Percentiles rank a stretch among this genome's conserved stretches.
Evolutionary conservation across 2,888 invertebrate genomes (phyloP).

Genomic region (Myopa testacea): DNA sequence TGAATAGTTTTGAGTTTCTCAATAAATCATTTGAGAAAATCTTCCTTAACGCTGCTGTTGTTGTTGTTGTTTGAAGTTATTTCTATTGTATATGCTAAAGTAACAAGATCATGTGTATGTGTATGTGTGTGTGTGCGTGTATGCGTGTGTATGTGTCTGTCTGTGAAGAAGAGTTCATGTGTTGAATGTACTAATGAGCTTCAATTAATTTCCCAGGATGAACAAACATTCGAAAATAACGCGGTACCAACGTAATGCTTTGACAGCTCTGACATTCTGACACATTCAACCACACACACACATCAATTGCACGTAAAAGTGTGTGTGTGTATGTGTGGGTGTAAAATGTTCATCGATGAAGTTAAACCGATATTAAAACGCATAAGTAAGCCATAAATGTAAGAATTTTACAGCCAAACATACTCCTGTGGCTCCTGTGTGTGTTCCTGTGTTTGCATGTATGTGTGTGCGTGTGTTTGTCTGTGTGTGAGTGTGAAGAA

Average conservation of each 20-base stretch:
- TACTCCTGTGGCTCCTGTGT: too few relatives aligned
- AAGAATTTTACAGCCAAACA: too few relatives aligned
- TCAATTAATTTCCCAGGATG: not conserved
- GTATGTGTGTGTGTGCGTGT: not conserved
- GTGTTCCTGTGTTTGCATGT: too few relatives aligned
- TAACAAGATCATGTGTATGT: too few relatives aligned
- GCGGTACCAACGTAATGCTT: too few relatives aligned
- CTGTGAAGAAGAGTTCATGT: not conserved
- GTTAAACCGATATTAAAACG: too few relatives aligned
- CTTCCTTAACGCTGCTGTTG: constrained; percentile 4
- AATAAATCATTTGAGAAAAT: constrained; percentile 37
- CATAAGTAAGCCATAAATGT: too few relatives aligned
- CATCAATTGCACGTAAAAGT: too few relatives aligned
- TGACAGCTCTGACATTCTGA: not conserved
- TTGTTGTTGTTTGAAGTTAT: not conserved
- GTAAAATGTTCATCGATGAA: not conserved
- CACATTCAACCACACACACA: not conserved
- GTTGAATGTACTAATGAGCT: too few relatives aligned
- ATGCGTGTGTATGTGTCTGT: not conserved
- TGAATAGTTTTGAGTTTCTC: constrained; percentile 38
- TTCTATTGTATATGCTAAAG: too few relatives aligned
- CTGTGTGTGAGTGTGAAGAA: too few relatives aligned
- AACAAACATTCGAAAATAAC: not conserved
- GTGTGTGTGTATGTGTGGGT: not conserved
- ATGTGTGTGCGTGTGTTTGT: too few relatives aligned